Conservation (phyloP, 2,797 vertebrate species). For the Sebastes goodei region DNA sequence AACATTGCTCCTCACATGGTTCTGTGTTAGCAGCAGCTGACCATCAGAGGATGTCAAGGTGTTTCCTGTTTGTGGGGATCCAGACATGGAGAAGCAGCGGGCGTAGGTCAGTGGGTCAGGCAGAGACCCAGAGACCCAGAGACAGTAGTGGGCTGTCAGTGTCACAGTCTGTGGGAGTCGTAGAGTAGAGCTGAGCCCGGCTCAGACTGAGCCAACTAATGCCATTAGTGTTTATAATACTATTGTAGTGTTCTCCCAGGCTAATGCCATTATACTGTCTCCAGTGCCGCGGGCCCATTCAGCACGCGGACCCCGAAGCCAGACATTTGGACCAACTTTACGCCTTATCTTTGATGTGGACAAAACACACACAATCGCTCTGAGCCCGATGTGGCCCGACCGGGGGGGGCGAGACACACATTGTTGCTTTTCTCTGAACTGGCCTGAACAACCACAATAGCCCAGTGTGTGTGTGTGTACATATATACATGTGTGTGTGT, state of each 20-base stretch:
- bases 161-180: slow-evolving; percentile 55
- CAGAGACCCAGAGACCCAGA: neutral
- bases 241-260: slow-evolving; percentile 68
- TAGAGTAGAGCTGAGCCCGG: slow-evolving; percentile 54
- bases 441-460: slow-evolving; percentile 71
- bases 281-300: slow-evolving; percentile 58
- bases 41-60: slow-evolving; percentile 53
- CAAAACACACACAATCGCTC: slow-evolving; percentile 74
- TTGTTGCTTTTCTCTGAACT: slow-evolving; percentile 77
- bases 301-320: slow-evolving; percentile 56
- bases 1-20: neutral
- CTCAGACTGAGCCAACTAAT: slow-evolving; percentile 76
- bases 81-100: slow-evolving; percentile 1
- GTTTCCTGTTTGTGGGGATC: slow-evolving; percentile 63
- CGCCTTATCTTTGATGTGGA: slow-evolving; percentile 78
- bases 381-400: slow-evolving; percentile 58
- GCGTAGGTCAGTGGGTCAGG: neutral
- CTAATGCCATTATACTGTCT: slow-evolving; percentile 75
- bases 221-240: slow-evolving; percentile 76
- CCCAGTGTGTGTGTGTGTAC: slow-evolving; percentile 56
- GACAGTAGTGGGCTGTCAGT: slow-evolving; percentile 34
- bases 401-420: slow-evolving; percentile 3
- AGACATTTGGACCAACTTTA: slow-evolving; percentile 80
- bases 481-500: slow-evolving; percentile 38
- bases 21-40: slow-evolving; percentile 1